phyloP scores from a whole-genome alignment of 1,140 invertebrate genomes.

The Sinonovacula constricta region DNA sequence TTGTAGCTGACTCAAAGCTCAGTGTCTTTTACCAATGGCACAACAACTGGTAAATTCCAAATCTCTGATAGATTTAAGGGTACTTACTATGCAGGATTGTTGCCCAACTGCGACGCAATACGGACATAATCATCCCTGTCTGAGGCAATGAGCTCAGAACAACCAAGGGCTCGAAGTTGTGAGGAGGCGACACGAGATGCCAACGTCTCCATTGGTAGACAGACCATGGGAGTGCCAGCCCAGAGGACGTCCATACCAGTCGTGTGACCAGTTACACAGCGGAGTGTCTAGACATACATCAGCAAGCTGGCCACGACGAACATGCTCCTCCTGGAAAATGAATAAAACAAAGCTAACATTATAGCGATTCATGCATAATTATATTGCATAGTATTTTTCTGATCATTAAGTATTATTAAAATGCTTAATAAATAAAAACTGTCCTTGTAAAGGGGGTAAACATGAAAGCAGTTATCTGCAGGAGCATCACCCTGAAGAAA shows the following conservation, averaged over 20 bases:
- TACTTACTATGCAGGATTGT: constrained; percentile 90
- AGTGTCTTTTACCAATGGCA: no score
- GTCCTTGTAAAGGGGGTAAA: no score
- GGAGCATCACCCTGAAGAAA: no score
- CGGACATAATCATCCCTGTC: constrained; percentile 94
- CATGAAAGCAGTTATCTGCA: no score
- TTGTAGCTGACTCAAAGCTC: no score
- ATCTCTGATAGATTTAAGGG: no score
- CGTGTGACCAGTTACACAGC: constrained; percentile 99
- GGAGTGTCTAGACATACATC: constrained; percentile 99
- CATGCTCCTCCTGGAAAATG: constrained; percentile 91
- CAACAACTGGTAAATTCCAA: no score
- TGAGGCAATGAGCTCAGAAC: constrained; percentile 95
- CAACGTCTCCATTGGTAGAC: constrained; percentile 94
- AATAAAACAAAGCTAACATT: no score
- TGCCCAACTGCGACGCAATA: constrained; percentile 85
- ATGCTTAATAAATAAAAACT: no score
- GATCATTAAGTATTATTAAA: no score
- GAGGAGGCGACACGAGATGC: constrained; percentile 99
- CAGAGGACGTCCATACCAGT: constrained; percentile 99
- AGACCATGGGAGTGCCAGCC: constrained; percentile 99
- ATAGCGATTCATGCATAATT: no score
- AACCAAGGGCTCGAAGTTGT: constrained; percentile 95
- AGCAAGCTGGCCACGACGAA: constrained; percentile 96
- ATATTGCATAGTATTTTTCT: no score